These are phyloP conservation scores for Clostera curtula DNA, from an alignment of 2,888 invertebrate species.

Conservation along the genomic window DNA sequence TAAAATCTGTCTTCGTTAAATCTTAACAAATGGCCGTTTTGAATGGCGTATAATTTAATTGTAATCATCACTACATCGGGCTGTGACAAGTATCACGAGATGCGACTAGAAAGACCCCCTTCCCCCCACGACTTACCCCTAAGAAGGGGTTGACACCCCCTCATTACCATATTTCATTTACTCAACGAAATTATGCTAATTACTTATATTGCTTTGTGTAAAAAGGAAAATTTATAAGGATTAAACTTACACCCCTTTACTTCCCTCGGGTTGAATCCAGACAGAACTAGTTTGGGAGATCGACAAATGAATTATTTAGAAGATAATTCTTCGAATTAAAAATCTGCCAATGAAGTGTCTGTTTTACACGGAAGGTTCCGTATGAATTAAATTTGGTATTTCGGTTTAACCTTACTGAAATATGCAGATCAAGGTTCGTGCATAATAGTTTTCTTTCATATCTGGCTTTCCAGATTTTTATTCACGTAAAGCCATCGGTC, in stretches of 20 bases:
- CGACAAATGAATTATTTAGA: constrained; percentile 59
- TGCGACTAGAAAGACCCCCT: constrained; percentile 62
- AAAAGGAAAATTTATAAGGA: constrained; percentile 75
- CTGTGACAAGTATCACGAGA: constrained; percentile 68
- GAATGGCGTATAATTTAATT: constrained; percentile 68
- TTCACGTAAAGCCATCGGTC: too few species aligned
- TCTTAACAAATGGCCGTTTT: constrained; percentile 61
- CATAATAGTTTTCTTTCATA: too few species aligned
- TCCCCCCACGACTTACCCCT: constrained; percentile 38
- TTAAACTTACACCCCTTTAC: constrained; percentile 65
- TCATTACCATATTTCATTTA: constrained; percentile 76
- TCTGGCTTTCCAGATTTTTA: too few species aligned
- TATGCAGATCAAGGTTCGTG: too few species aligned
- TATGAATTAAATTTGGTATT: too few species aligned
- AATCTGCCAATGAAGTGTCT: too few species aligned
- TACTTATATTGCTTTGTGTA: constrained; percentile 76
- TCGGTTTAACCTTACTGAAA: too few species aligned
- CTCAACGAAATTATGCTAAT: constrained; percentile 76
- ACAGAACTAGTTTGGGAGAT: constrained; percentile 51
- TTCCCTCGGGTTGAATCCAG: constrained; percentile 39
- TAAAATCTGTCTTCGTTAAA: constrained; percentile 48
- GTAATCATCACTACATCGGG: constrained; percentile 72
- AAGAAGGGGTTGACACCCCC: constrained; percentile 63
- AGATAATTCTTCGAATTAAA: constrained; percentile 54
- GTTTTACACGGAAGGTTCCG: too few species aligned